A percentile compares a stretch with the other conserved stretches of the same genome.
phyloP scores from a whole-genome alignment of 2,113 vertebrate species.

The Shinisaurus crocodilurus region DNA sequence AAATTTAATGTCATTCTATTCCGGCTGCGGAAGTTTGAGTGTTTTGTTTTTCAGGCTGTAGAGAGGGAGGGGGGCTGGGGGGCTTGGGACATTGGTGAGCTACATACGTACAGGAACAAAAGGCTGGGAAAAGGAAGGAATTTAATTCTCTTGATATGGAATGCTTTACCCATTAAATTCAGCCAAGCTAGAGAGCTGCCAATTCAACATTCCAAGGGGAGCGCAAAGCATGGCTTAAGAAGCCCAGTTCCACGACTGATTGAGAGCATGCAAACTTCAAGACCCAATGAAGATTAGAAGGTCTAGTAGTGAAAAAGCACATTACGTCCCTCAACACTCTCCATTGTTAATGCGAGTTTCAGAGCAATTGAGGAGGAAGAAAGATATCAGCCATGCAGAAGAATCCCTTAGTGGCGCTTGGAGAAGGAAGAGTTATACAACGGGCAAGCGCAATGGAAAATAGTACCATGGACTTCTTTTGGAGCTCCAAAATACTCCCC shows the following conservation, averaged over 20 bases:
- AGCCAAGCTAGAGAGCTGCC: not conserved
- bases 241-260: not conserved
- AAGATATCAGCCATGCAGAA: conserved; percentile 10
- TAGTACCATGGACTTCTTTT: conserved; percentile 64
- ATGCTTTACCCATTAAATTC: not conserved
- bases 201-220: not conserved
- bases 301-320: not conserved
- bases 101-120: too few species aligned
- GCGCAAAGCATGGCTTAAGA: not conserved
- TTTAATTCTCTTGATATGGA: not conserved
- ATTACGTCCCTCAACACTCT: not conserved
- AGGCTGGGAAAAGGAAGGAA: not conserved
- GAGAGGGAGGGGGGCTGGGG: not conserved
- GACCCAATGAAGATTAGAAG: not conserved
- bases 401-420: not conserved
- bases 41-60: not conserved
- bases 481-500: conserved; percentile 22
- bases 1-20: too few species aligned
- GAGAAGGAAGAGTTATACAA: not conserved
- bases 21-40: not conserved
- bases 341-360: not conserved
- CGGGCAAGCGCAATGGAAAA: accelerated
- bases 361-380: not conserved
- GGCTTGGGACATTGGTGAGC: too few species aligned
- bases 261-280: not conserved